A percentile compares a stretch with the other conserved stretches of the same genome.
Evolutionary conservation across 2,888 invertebrate species (phyloP).

Genomic region (Tyria jacobaeae): DNA sequence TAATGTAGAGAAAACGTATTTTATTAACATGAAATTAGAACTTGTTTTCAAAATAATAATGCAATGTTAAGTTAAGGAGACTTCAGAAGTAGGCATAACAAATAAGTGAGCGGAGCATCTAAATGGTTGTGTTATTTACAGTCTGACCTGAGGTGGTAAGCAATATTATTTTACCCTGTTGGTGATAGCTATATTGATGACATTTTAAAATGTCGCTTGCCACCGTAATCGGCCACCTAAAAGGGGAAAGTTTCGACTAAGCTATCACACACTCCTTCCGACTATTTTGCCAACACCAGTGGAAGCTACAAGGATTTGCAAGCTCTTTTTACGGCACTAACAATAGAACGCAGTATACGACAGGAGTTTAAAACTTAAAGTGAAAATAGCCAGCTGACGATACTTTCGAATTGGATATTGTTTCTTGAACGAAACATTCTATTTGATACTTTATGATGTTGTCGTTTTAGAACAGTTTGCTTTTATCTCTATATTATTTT

Average conservation of each 20-base stretch:
- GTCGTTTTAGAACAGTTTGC: slow-evolving; percentile 18
- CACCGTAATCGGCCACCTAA: slow-evolving; percentile 53
- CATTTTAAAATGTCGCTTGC: not conserved
- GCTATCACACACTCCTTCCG: slow-evolving; percentile 74
- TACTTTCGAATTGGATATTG: slow-evolving; percentile 36
- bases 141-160: no score
- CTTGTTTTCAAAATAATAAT: no score
- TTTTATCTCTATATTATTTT: slow-evolving; percentile 20
- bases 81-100: no score
- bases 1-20: no score
- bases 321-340: slow-evolving; percentile 72
- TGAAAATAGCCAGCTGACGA: slow-evolving; percentile 53
- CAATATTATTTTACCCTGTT: not conserved
- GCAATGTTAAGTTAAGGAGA: no score
- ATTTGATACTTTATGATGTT: slow-evolving; percentile 37
- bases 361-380: slow-evolving; percentile 54
- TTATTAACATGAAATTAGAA: no score
- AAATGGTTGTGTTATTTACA: not conserved
- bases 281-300: slow-evolving; percentile 74
- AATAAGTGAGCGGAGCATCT: no score
- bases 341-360: slow-evolving; percentile 58
- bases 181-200: not conserved
- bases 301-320: slow-evolving; percentile 71
- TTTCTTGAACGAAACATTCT: slow-evolving; percentile 39
- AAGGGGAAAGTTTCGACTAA: slow-evolving; percentile 72